A percentile compares a stretch with the other conserved stretches of the same genome.
Conservation (phyloP, 2,113 vertebrate genomes). For the Carettochelys insculpta region DNA sequence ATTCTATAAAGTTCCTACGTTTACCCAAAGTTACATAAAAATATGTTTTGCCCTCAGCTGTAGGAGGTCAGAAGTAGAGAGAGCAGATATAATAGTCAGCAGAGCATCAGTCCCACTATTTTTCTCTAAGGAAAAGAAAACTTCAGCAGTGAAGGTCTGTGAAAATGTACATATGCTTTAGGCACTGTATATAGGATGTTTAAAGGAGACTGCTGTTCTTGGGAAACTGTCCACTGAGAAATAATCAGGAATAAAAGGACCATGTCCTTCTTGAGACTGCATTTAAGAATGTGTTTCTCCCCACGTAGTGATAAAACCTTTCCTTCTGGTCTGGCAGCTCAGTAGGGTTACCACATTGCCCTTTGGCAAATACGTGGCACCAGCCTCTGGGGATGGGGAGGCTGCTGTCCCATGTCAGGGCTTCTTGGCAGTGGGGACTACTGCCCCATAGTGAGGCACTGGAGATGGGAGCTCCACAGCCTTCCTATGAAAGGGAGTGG, state of each 20-base stretch:
- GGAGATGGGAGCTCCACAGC: too few species aligned
- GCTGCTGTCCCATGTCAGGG: too few species aligned
- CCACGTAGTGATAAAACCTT: not conserved
- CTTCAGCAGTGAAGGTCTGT: constrained; percentile 8
- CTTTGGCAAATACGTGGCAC: too few species aligned
- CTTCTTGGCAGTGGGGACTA: too few species aligned
- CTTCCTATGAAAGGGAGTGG: too few species aligned
- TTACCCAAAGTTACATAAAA: constrained; percentile 52
- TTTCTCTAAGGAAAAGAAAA: constrained; percentile 55
- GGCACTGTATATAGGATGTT: constrained; percentile 21
- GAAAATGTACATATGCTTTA: not conserved
- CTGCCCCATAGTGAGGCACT: too few species aligned
- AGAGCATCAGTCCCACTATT: constrained; percentile 48
- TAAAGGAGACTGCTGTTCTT: constrained; percentile 41
- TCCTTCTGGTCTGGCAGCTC: not conserved
- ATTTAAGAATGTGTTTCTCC: not conserved
- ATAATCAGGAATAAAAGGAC: not conserved
- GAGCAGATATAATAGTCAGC: constrained; percentile 52
- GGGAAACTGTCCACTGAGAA: constrained; percentile 39
- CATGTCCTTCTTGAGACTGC: not conserved
- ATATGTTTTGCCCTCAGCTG: constrained; percentile 63
- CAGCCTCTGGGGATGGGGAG: too few species aligned
- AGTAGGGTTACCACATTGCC: too few species aligned
- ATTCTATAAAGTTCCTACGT: constrained; percentile 50
- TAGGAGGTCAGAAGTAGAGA: constrained; percentile 49